These are phyloP conservation scores for Chelon auratus DNA, from an alignment of 2,797 vertebrate genomes.

Conservation along the genomic window DNA sequence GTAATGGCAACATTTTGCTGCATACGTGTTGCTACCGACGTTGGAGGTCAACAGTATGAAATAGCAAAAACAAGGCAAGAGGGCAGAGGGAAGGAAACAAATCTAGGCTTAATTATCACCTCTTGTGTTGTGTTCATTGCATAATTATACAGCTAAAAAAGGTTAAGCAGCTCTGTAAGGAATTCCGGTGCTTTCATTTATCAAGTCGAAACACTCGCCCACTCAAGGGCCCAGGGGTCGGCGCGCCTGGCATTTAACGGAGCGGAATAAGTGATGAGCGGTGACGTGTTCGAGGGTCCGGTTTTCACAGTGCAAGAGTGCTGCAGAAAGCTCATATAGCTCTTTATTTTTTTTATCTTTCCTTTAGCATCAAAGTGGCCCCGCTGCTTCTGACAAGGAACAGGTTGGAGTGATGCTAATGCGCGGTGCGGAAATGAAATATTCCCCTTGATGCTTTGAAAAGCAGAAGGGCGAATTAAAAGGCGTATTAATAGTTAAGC, in stretches of 20 bases:
- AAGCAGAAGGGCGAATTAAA: not conserved
- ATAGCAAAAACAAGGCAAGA: constrained; percentile 18
- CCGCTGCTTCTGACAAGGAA: constrained; percentile 8
- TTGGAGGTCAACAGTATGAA: constrained; percentile 18
- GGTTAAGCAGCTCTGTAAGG: constrained; percentile 43
- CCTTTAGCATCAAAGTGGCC: not conserved
- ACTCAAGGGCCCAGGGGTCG: constrained; percentile 45
- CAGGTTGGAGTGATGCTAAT: constrained; percentile 9
- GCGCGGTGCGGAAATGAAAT: not conserved
- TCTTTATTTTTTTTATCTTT: not conserved
- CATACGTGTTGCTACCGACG: constrained; percentile 5
- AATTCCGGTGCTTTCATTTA: constrained; percentile 42
- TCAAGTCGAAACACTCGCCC: constrained; percentile 55
- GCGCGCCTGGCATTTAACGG: constrained; percentile 37
- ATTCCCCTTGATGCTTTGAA: not conserved
- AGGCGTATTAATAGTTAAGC: not conserved
- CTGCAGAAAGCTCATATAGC: not conserved
- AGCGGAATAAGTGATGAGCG: constrained; percentile 36
- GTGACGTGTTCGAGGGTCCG: constrained; percentile 23
- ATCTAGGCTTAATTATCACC: constrained; percentile 46
- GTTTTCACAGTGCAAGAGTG: not conserved
- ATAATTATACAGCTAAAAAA: constrained; percentile 43
- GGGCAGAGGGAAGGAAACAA: not conserved
- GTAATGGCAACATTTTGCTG: constrained; percentile 15
- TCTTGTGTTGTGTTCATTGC: constrained; percentile 23